Evolutionary conservation across 2,888 invertebrate genomes (phyloP).

Genomic region (Agrenia bidenticulata): DNA sequence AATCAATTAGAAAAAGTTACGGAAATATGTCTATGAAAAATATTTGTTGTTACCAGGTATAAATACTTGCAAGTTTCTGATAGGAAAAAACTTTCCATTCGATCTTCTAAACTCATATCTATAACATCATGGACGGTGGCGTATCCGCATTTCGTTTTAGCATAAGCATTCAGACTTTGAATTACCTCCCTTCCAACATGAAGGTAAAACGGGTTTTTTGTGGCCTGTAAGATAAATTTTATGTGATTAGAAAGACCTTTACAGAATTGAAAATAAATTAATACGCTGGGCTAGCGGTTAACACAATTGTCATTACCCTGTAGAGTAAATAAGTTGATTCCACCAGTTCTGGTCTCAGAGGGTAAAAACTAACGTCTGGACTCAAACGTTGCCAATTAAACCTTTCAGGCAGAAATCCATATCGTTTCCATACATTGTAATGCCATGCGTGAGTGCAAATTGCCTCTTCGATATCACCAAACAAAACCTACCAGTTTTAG

Average conservation of each 20-base stretch:
- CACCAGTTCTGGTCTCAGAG: conserved; percentile 65
- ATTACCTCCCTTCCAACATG: conserved; percentile 65
- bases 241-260: not conserved
- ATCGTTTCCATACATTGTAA: conserved; percentile 65
- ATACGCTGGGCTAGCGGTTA: too few relatives aligned
- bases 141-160: conserved; percentile 64
- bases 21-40: conserved; percentile 1
- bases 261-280: not conserved
- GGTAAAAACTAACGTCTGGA: conserved; percentile 65
- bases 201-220: conserved; percentile 66
- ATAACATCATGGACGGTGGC: conserved; percentile 66
- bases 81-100: conserved; percentile 68
- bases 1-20: conserved; percentile 13
- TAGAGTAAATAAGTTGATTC: conserved; percentile 66
- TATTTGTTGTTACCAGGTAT: conserved; percentile 60
- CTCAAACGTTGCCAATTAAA: conserved; percentile 59
- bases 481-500: conserved; percentile 60
- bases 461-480: conserved; percentile 66
- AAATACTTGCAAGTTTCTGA: conserved; percentile 68
- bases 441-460: conserved; percentile 66
- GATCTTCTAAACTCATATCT: conserved; percentile 63
- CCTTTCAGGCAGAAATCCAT: conserved; percentile 62
- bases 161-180: conserved; percentile 59
- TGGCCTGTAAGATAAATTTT: conserved; percentile 58
- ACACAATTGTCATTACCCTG: too few relatives aligned